These are phyloP conservation scores for Malurus melanocephalus DNA, from an alignment of 2,113 vertebrate species.

Conservation along the genomic window DNA sequence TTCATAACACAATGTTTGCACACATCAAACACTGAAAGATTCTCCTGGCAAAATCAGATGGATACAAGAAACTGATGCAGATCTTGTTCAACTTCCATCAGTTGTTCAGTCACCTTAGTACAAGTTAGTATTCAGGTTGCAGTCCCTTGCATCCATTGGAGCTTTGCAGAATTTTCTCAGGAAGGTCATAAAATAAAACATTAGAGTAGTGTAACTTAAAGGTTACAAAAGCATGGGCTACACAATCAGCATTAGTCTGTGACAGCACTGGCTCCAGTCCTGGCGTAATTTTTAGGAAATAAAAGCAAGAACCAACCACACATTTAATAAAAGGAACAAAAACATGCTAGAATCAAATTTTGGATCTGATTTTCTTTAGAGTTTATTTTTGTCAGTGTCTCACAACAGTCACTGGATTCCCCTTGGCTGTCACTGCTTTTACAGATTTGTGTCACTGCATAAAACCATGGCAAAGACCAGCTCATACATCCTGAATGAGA, in stretches of 20 bases:
- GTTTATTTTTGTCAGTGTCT: background rate
- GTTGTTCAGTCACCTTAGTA: slow-evolving; percentile 16
- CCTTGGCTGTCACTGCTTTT: background rate
- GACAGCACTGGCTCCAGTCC: slow-evolving; percentile 48
- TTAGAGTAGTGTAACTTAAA: slow-evolving; percentile 54
- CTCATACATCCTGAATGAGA: background rate
- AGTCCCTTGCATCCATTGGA: slow-evolving; percentile 46
- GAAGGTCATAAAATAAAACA: slow-evolving; percentile 70
- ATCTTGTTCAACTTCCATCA: background rate
- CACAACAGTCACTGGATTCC: background rate
- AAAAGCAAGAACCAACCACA: slow-evolving; percentile 26
- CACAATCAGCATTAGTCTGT: slow-evolving; percentile 51
- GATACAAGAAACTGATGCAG: background rate
- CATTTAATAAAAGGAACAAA: background rate
- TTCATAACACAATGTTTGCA: background rate
- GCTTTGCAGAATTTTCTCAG: slow-evolving; percentile 58
- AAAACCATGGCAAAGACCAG: background rate
- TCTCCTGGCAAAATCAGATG: background rate
- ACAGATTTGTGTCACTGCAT: background rate
- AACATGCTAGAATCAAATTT: background rate
- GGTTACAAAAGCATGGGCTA: slow-evolving; percentile 56
- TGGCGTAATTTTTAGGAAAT: slow-evolving; percentile 5
- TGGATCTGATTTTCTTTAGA: background rate
- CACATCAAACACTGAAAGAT: background rate
- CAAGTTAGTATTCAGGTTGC: slow-evolving; percentile 50